Percentiles rank a stretch among this genome's conserved stretches.
Conservation (phyloP, 2,113 vertebrate species). For the Desmodus rotundus region DNA sequence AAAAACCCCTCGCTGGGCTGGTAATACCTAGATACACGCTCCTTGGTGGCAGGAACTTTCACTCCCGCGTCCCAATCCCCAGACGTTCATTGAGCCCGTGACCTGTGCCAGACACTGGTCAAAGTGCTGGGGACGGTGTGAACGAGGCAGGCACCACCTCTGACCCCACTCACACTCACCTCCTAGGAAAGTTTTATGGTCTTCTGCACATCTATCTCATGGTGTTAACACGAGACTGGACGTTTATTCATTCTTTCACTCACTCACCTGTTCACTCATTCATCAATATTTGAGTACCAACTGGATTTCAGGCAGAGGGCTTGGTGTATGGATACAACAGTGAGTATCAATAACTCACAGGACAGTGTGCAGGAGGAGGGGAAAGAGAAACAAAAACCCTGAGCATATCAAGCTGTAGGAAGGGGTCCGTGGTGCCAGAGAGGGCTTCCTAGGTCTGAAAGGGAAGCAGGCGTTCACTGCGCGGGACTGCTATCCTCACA, state of each 20-base stretch:
- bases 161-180: accelerated
- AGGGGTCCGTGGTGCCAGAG: not conserved
- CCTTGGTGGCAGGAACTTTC: not conserved
- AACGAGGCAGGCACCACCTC: not conserved
- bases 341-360: not conserved
- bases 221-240: not conserved
- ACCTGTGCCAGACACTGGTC: not conserved
- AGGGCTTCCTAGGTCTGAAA: not conserved
- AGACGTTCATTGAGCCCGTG: not conserved
- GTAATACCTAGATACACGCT: not conserved
- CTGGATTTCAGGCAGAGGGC: not conserved
- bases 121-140: not conserved
- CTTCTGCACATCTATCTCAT: not conserved
- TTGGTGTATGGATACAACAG: not conserved
- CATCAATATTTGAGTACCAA: not conserved
- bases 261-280: not conserved
- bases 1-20: not conserved
- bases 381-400: not conserved
- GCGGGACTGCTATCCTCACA: not conserved
- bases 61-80: not conserved
- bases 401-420: not conserved
- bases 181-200: not conserved
- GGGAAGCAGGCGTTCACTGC: not conserved
- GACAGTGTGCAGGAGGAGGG: not conserved
- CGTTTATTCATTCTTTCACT: not conserved